phyloP scores from a whole-genome alignment of 2,113 vertebrate species.

The Sialia sialis region DNA sequence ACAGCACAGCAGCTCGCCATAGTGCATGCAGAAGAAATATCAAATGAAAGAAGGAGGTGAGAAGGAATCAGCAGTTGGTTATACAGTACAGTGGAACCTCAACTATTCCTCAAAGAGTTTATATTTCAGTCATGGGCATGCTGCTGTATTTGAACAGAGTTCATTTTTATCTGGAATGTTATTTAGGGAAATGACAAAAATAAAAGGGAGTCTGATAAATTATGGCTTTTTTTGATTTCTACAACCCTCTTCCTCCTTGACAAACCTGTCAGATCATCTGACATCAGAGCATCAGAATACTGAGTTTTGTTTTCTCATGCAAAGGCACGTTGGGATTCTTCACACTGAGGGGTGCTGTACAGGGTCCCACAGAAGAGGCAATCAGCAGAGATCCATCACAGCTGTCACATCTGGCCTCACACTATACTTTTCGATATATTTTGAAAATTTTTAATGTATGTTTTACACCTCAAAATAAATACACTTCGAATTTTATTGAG shows the following conservation, averaged over 20 bases:
- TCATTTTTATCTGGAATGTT: neutral
- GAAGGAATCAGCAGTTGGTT: neutral
- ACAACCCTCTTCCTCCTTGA: neutral
- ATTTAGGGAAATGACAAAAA: neutral
- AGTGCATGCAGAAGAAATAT: neutral
- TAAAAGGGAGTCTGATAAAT: neutral
- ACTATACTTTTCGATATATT: constrained; percentile 5
- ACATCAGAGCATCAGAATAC: neutral
- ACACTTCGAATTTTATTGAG: constrained; percentile 49
- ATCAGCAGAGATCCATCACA: neutral
- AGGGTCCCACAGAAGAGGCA: neutral
- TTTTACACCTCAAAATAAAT: constrained; percentile 7
- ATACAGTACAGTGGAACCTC: neutral
- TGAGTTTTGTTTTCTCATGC: neutral
- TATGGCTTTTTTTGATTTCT: neutral
- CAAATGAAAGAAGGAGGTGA: neutral
- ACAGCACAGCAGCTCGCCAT: neutral
- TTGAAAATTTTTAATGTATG: constrained; percentile 32
- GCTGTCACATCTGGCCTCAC: neutral
- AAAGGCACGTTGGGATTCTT: neutral
- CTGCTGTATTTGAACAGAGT: neutral
- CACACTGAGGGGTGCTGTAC: neutral
- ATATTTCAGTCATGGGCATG: neutral
- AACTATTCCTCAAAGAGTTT: neutral
- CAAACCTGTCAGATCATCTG: neutral